phyloP scores from a whole-genome alignment of 1,140 invertebrate genomes.

The Aporrectodea caliginosa region DNA sequence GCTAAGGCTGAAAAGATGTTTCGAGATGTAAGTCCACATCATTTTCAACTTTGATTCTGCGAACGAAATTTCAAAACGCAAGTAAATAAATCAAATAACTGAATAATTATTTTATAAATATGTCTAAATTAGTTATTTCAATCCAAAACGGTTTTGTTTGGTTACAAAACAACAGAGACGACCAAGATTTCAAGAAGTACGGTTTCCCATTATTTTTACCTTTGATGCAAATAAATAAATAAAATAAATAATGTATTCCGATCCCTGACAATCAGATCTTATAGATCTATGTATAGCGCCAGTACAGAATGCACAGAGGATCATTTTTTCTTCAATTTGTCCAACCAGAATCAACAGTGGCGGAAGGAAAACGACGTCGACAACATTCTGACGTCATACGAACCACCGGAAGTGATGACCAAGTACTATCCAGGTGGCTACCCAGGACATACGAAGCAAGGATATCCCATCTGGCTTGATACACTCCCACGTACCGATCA shows the following conservation, averaged over 20 bases:
- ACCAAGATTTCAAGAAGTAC: not conserved
- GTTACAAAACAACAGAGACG: no score
- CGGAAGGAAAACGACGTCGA: slow-evolving; percentile 74
- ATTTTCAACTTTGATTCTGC: no score
- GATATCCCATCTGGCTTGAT: not conserved
- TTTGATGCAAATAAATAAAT: not conserved
- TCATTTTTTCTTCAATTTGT: not conserved
- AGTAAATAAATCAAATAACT: no score
- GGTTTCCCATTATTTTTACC: not conserved
- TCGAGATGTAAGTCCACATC: not conserved
- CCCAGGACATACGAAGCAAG: not conserved
- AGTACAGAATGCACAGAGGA: no score
- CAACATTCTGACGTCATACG: slow-evolving; percentile 63
- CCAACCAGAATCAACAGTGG: slow-evolving; percentile 57
- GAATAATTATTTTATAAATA: no score
- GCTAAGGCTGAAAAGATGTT: slow-evolving; percentile 4
- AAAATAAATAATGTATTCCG: not conserved
- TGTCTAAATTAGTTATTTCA: not conserved
- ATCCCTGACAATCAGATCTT: not conserved
- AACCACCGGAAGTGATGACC: slow-evolving; percentile 38
- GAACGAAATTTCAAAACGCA: no score
- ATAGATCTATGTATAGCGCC: no score
- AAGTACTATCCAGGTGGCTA: not conserved
- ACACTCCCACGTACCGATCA: not conserved
- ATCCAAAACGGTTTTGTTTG: no score